These are phyloP conservation scores for Meandrusa payeni DNA, from an alignment of 2,888 invertebrate genomes.

Conservation along the genomic window DNA sequence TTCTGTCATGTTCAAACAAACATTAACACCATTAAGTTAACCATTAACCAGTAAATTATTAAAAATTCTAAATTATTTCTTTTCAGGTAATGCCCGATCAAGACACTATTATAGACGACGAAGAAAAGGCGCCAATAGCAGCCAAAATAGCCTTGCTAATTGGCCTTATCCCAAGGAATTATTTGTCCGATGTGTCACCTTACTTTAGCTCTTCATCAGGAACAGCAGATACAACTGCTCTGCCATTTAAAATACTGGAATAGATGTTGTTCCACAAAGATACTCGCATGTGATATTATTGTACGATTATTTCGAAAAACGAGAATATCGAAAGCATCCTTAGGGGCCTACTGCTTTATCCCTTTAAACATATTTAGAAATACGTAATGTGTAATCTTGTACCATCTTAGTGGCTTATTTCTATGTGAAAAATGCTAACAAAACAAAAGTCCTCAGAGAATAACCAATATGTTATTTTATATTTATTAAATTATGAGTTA, in stretches of 20 bases:
- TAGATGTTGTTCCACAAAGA: constrained; percentile 28
- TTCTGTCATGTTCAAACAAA: too few species aligned
- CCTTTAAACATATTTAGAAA: too few species aligned
- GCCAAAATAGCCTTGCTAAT: constrained; percentile 79
- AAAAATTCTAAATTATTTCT: too few species aligned
- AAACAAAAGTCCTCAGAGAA: too few species aligned
- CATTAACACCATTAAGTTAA: too few species aligned
- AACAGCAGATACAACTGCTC: constrained; percentile 48
- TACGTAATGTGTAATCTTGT: too few species aligned
- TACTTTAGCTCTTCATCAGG: constrained; percentile 50
- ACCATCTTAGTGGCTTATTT: too few species aligned
- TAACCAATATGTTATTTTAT: too few species aligned
- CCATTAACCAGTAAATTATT: too few species aligned
- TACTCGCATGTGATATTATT: constrained; percentile 22
- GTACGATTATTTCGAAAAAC: constrained; percentile 14
- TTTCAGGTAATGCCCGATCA: constrained; percentile 90
- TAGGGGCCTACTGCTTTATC: background rate
- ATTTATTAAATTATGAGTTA: constrained; percentile 17
- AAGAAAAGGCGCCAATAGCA: constrained; percentile 78
- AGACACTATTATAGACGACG: constrained; percentile 74
- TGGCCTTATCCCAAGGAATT: constrained; percentile 73
- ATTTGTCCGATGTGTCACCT: constrained; percentile 63
- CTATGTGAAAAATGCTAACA: too few species aligned
- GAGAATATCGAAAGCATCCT: background rate
- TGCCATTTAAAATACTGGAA: constrained; percentile 69